Conservation (phyloP, 2,888 invertebrate species). For the Metallyticus violacea region DNA sequence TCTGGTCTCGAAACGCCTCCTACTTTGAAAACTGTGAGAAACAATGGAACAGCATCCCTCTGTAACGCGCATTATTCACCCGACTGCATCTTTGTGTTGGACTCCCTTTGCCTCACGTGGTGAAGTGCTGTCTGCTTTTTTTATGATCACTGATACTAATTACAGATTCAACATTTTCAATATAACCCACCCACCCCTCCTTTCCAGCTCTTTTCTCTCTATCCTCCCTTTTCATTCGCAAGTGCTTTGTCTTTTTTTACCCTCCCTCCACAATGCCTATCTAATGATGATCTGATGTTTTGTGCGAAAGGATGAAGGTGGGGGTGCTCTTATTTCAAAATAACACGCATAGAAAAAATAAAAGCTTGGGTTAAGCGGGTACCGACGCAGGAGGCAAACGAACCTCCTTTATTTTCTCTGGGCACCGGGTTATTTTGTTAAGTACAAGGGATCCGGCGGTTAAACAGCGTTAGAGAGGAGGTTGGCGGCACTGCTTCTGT, state of each 20-base stretch:
- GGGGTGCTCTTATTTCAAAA: not conserved
- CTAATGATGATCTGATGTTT: slow-evolving; percentile 17
- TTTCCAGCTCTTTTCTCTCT: not conserved
- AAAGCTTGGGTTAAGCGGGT: not conserved
- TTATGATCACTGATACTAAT: slow-evolving; percentile 23
- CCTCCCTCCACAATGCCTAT: not conserved
- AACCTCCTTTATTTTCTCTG: not conserved
- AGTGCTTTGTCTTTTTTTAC: not conserved
- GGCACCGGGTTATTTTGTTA: not conserved
- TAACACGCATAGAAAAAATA: not conserved
- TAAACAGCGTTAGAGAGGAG: not conserved
- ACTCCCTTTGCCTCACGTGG: not conserved
- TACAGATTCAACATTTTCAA: slow-evolving; percentile 28
- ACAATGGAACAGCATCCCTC: not conserved
- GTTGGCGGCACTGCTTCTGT: not conserved
- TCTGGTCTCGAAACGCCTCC: not conserved
- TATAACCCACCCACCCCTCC: not conserved
- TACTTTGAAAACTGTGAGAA: too few relatives aligned
- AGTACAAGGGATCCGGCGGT: not conserved
- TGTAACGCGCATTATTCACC: not conserved
- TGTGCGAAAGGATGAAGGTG: not conserved
- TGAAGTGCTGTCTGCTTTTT: not conserved
- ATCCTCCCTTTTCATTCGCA: not conserved
- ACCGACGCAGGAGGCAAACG: not conserved
- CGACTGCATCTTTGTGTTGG: not conserved